Evolutionary conservation across 1,140 invertebrate species (phyloP).

Genomic region (Achroia grisella): DNA sequence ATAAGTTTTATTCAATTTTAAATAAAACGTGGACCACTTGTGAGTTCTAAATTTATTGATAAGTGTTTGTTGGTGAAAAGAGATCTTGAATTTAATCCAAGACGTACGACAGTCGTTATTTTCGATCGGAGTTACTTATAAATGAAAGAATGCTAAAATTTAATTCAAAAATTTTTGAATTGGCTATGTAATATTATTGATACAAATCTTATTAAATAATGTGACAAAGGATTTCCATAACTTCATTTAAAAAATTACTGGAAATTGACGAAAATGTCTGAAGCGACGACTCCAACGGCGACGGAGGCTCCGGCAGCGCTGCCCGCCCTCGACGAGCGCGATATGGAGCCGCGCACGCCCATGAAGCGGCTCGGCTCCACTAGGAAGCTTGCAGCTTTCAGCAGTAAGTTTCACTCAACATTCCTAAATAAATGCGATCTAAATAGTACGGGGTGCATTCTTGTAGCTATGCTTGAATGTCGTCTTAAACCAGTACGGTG

Average conservation of each 20-base stretch:
- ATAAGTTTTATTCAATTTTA: too few species aligned
- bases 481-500: too few species aligned
- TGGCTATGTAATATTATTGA: background rate
- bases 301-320: constrained; percentile 17
- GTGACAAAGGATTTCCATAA: background rate
- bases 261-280: constrained; percentile 17
- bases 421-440: background rate
- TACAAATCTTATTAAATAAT: background rate
- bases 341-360: constrained; percentile 83
- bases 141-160: constrained; percentile 1
- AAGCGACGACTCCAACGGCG: constrained; percentile 38
- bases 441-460: background rate
- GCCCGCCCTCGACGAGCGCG: constrained; percentile 56
- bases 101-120: too few species aligned
- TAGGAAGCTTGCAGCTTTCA: constrained; percentile 84
- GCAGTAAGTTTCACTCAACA: constrained; percentile 81
- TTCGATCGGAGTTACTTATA: too few species aligned
- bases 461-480: background rate
- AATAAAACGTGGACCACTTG: too few species aligned
- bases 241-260: too few species aligned
- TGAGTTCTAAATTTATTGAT: too few species aligned
- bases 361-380: constrained; percentile 86
- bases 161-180: background rate
- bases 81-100: too few species aligned
- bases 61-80: too few species aligned